Evolutionary conservation across 2,113 vertebrate species (phyloP).

Genomic region (Mormyrus lacerda): DNA sequence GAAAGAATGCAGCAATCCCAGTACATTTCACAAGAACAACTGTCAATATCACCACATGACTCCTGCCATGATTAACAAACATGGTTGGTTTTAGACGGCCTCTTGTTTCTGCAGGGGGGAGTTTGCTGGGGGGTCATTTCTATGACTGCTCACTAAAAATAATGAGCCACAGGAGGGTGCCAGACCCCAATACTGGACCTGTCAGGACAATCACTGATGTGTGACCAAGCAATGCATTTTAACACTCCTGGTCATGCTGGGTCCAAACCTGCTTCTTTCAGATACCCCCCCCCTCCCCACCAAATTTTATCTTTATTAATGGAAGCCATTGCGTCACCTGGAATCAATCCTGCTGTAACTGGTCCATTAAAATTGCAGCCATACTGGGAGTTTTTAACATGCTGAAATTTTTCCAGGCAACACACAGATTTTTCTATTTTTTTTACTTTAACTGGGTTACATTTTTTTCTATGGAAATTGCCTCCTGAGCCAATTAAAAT

Average conservation of each 20-base stretch:
- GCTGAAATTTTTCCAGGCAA: conserved; percentile 11
- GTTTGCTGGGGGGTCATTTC: not conserved
- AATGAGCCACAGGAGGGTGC: not conserved
- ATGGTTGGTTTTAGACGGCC: not conserved
- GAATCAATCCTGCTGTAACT: conserved; percentile 13
- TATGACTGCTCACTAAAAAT: not conserved
- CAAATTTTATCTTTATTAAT: conserved; percentile 8
- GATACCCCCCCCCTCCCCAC: not conserved
- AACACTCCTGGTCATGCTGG: not conserved
- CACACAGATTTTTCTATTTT: conserved; percentile 5
- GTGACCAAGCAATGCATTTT: not conserved
- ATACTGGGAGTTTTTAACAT: conserved; percentile 21
- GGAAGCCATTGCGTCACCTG: conserved; percentile 2
- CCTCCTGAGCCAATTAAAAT: conserved; percentile 11
- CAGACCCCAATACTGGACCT: not conserved
- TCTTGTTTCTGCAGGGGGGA: not conserved
- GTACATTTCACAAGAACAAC: not conserved
- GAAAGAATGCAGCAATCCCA: not conserved
- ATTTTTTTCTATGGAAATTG: conserved; percentile 5
- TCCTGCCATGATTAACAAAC: not conserved
- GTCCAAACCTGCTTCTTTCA: not conserved
- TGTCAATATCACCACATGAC: not conserved
- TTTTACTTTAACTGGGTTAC: not conserved
- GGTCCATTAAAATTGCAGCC: conserved; percentile 20
- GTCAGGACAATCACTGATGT: not conserved